Evolutionary conservation across 2,113 vertebrate species (phyloP).

Genomic region (Passer domesticus): DNA sequence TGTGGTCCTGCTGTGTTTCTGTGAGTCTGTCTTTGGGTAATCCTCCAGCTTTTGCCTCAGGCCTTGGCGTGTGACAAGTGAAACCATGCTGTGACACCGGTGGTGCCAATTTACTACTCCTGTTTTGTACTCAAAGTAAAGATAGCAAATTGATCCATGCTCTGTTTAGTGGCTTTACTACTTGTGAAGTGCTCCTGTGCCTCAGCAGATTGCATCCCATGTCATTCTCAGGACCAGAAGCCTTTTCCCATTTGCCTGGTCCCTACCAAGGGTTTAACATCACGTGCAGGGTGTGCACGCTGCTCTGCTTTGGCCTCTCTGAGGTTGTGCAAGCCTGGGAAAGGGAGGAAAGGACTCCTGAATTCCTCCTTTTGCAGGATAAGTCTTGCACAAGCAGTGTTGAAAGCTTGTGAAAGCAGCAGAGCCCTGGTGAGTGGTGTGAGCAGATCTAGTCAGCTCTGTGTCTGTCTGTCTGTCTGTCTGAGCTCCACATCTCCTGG

Average conservation of each 20-base stretch:
- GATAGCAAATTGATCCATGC: not conserved
- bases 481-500: not conserved
- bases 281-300: accelerated
- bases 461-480: not conserved
- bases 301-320: not conserved
- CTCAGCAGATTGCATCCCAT: not conserved
- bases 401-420: not conserved
- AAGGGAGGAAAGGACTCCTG: not conserved
- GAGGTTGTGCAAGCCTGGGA: too few relatives aligned
- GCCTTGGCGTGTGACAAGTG: not conserved
- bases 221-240: not conserved
- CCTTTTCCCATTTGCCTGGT: not conserved
- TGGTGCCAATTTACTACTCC: not conserved
- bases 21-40: not conserved
- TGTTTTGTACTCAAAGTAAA: not conserved
- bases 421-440: not conserved
- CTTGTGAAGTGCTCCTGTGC: not conserved
- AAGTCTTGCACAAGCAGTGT: not conserved
- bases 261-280: accelerated
- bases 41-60: not conserved
- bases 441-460: not conserved
- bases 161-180: not conserved
- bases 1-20: not conserved
- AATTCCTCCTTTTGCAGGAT: not conserved
- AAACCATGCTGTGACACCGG: not conserved